These are phyloP conservation scores for Molossus molossus DNA, from an alignment of 2,797 vertebrate genomes.

Conservation along the genomic window DNA sequence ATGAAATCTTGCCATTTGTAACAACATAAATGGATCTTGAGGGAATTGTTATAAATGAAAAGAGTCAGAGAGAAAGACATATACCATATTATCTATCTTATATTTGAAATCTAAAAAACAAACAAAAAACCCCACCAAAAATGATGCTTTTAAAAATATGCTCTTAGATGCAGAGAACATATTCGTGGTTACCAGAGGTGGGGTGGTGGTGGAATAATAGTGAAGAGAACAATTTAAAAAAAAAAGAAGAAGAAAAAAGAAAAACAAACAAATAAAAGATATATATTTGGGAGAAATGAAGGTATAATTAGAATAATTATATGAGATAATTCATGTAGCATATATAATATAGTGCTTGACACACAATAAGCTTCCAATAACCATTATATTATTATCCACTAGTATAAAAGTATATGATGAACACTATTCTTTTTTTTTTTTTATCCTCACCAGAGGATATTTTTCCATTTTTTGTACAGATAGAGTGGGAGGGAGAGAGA, in stretches of 20 bases:
- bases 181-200: not conserved
- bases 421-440: not conserved
- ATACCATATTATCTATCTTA: not conserved
- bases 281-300: not conserved
- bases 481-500: too few relatives aligned
- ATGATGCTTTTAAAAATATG: too few relatives aligned
- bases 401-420: not conserved
- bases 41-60: not conserved
- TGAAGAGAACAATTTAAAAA: not conserved
- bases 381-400: not conserved
- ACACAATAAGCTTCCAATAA: not conserved
- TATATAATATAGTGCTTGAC: not conserved
- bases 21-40: not conserved
- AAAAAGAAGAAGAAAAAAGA: not conserved
- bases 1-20: not conserved
- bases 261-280: not conserved
- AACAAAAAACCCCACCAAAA: not conserved
- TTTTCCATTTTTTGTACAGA: too few relatives aligned
- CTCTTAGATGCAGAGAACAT: not conserved
- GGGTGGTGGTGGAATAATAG: not conserved
- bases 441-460: too few relatives aligned
- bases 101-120: not conserved
- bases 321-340: not conserved
- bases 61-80: not conserved
- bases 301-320: not conserved